phyloP scores from a whole-genome alignment of 2,797 vertebrate genomes.

The Pseudomugil tenellus region DNA sequence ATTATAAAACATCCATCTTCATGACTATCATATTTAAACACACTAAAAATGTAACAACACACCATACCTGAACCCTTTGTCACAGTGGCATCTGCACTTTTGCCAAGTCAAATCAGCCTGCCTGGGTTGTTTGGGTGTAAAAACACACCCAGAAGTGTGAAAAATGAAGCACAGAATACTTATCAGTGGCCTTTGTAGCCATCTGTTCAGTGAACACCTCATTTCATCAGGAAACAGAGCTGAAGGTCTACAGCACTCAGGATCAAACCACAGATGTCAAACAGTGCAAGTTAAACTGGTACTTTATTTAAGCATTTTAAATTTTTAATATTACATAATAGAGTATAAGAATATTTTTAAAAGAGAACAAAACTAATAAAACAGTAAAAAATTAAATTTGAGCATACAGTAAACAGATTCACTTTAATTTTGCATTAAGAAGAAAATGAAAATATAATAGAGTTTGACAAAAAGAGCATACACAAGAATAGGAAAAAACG shows the following conservation, averaged over 20 bases:
- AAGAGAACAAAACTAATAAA: conserved; percentile 25
- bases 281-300: conserved; percentile 33
- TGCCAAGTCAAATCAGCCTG: conserved; percentile 45
- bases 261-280: conserved; percentile 2
- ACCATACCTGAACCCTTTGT: conserved; percentile 68
- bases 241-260: background rate
- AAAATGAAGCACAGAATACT: conserved; percentile 53
- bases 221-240: conserved; percentile 18
- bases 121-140: conserved; percentile 56
- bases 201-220: conserved; percentile 63
- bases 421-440: conserved; percentile 11
- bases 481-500: background rate
- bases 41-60: conserved; percentile 21
- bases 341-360: conserved; percentile 50
- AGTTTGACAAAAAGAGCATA: conserved; percentile 24
- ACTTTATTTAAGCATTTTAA: conserved; percentile 56
- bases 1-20: background rate
- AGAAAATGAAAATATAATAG: conserved; percentile 40
- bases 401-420: conserved; percentile 55
- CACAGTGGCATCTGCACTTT: conserved; percentile 9
- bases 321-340: conserved; percentile 30
- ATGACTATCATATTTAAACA: background rate
- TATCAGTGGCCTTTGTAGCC: conserved; percentile 53
- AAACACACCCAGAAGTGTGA: conserved; percentile 63
- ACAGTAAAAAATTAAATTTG: conserved; percentile 15